Conservation (phyloP, 2,113 vertebrate species). For the Scomber colias region DNA sequence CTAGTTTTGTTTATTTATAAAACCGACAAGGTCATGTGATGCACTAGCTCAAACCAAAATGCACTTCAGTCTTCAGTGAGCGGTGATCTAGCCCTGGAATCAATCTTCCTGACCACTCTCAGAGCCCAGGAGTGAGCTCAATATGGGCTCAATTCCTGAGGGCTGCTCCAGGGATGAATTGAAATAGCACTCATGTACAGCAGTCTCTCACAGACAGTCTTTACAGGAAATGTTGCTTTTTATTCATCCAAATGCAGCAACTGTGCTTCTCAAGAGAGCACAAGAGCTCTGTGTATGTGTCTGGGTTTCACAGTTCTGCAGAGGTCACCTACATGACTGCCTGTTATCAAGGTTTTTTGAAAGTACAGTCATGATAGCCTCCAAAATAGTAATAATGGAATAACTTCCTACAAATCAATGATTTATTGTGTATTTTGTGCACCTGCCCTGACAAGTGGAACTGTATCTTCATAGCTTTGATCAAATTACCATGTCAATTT, state of each 20-base stretch:
- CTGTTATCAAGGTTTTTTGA: background rate
- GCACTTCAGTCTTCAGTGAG: slow-evolving; percentile 67
- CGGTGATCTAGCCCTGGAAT: slow-evolving; percentile 65
- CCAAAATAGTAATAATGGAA: background rate
- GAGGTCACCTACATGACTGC: slow-evolving; percentile 31
- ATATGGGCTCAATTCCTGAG: slow-evolving; percentile 81
- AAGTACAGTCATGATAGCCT: background rate
- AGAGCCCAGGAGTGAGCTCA: slow-evolving; percentile 68
- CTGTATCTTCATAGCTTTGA: too few species aligned
- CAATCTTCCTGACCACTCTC: slow-evolving; percentile 77
- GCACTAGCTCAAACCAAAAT: slow-evolving; percentile 54
- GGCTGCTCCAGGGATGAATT: slow-evolving; percentile 86
- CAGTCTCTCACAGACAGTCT: slow-evolving; percentile 39
- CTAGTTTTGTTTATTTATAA: slow-evolving; percentile 34
- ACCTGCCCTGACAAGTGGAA: background rate
- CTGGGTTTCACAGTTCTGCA: slow-evolving; percentile 23
- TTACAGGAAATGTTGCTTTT: slow-evolving; percentile 55
- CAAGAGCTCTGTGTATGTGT: slow-evolving; percentile 10
- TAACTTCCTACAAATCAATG: background rate
- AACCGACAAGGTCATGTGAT: slow-evolving; percentile 63
- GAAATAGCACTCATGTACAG: slow-evolving; percentile 67
- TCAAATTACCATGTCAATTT: too few species aligned
- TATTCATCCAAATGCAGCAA: slow-evolving; percentile 60
- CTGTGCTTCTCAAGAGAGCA: slow-evolving; percentile 31
- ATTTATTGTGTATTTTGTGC: background rate